These are phyloP conservation scores for Polietes domitor DNA, from an alignment of 2,888 invertebrate species.

Conservation along the genomic window DNA sequence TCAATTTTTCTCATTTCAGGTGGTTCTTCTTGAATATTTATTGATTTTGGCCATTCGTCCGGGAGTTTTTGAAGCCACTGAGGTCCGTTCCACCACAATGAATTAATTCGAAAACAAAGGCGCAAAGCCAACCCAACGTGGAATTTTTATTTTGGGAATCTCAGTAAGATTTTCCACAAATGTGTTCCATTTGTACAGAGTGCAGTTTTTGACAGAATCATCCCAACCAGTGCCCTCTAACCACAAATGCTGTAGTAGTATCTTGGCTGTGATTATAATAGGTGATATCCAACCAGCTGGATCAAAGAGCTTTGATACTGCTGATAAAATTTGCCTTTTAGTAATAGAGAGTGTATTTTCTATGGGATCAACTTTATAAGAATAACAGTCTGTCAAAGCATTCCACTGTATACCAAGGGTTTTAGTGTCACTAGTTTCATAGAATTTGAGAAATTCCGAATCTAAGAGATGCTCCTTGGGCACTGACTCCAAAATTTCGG, in stretches of 20 bases:
- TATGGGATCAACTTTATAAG: not conserved
- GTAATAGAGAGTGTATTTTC: not conserved
- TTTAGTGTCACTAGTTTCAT: too few relatives aligned
- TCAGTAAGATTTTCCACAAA: not conserved
- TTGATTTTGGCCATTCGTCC: too few relatives aligned
- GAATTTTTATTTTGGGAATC: constrained; percentile 2
- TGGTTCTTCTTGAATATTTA: too few relatives aligned
- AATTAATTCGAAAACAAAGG: not conserved
- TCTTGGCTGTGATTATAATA: not conserved
- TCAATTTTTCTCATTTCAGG: too few relatives aligned
- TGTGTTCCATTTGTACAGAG: not conserved
- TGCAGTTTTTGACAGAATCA: not conserved
- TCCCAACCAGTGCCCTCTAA: constrained; percentile 3
- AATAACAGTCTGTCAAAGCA: not conserved
- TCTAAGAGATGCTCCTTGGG: constrained; percentile 9
- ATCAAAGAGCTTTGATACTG: constrained; percentile 12
- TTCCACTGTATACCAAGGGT: too few relatives aligned
- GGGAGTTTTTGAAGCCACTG: too few relatives aligned
- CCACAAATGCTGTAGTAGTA: constrained; percentile 36
- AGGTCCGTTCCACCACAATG: too few relatives aligned
- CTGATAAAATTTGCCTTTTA: not conserved
- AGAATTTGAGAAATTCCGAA: constrained; percentile 2
- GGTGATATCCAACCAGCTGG: constrained; percentile 47
- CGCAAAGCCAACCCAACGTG: constrained; percentile 33
- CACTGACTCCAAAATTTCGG: not conserved